A percentile compares a stretch with the other conserved stretches of the same genome.
Conservation (phyloP, 2,797 vertebrate genomes). For the Artibeus lituratus region DNA sequence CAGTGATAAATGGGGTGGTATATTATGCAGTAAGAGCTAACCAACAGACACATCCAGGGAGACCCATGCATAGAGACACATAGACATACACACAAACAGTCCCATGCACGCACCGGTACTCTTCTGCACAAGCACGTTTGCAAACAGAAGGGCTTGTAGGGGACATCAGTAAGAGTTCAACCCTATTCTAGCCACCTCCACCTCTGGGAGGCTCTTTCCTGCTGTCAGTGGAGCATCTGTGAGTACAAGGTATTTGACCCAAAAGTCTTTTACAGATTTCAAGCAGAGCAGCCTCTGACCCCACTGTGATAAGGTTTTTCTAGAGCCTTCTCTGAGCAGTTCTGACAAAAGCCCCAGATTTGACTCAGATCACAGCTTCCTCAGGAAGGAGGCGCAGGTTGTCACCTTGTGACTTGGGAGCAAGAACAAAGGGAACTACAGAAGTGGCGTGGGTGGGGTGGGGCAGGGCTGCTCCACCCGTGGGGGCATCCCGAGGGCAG, state of each 20-base stretch:
- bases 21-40: background rate
- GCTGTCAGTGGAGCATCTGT: background rate
- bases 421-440: constrained; percentile 55
- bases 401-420: constrained; percentile 60
- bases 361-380: constrained; percentile 17
- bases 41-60: background rate
- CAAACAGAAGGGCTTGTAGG: too few species aligned
- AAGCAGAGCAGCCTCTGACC: background rate
- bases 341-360: background rate
- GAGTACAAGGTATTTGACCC: background rate
- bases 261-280: background rate
- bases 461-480: background rate
- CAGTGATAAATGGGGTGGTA: background rate
- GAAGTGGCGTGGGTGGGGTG: background rate
- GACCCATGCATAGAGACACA: background rate
- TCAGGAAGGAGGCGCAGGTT: constrained; percentile 32
- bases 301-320: background rate
- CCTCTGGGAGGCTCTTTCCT: background rate
- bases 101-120: accelerated
- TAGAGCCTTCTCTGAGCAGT: background rate
- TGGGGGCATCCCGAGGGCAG: background rate
- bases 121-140: background rate
- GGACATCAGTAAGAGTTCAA: background rate
- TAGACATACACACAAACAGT: background rate
- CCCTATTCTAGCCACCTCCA: background rate